These are phyloP conservation scores for Oxyura jamaicensis DNA, from an alignment of 2,113 vertebrate species.

Conservation along the genomic window DNA sequence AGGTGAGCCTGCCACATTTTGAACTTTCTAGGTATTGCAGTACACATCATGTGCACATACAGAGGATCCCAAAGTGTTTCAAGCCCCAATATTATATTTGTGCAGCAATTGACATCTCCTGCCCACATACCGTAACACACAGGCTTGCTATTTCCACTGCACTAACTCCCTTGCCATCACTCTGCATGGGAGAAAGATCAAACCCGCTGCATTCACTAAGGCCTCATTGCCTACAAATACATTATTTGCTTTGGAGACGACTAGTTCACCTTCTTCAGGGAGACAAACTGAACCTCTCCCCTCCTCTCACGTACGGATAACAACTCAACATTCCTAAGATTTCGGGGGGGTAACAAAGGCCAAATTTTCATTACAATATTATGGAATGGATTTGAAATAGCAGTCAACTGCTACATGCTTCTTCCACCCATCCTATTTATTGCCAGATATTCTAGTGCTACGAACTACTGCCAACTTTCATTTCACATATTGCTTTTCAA, in stretches of 20 bases:
- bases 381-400: background rate
- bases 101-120: background rate
- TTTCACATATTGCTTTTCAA: background rate
- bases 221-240: background rate
- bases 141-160: background rate
- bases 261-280: background rate
- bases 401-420: background rate
- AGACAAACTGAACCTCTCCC: background rate
- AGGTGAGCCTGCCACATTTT: background rate
- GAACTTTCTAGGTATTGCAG: background rate
- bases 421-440: background rate
- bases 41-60: background rate
- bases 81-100: background rate
- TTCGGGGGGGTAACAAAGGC: accelerated
- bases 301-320: background rate
- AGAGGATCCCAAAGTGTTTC: background rate
- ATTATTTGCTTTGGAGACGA: background rate
- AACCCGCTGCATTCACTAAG: too few relatives aligned
- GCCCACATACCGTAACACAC: accelerated
- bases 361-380: background rate
- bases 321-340: background rate
- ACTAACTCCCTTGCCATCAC: accelerated
- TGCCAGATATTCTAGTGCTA: background rate
- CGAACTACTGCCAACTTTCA: background rate
- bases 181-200: background rate